Percentiles rank a stretch among this genome's conserved stretches.
phyloP scores from a whole-genome alignment of 2,888 invertebrate species.

The Mythimna albipuncta region DNA sequence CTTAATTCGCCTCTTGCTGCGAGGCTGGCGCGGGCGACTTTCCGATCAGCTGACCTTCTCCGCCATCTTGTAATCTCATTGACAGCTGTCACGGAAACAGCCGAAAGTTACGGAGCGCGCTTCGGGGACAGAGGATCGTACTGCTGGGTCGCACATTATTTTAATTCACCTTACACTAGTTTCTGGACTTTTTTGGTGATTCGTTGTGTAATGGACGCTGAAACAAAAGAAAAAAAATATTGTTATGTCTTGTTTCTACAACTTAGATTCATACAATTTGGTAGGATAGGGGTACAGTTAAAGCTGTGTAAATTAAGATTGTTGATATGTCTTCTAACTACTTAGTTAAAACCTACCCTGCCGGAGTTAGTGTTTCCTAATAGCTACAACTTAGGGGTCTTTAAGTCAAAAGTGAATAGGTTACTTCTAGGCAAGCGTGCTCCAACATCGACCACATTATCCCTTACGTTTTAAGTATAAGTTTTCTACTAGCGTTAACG shows the following conservation, averaged over 20 bases:
- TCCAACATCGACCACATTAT: too few species aligned
- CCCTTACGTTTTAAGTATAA: too few species aligned
- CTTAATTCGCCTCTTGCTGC: conserved; percentile 83
- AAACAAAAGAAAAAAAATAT: conserved; percentile 56
- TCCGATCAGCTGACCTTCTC: conserved; percentile 89
- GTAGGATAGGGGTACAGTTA: too few species aligned
- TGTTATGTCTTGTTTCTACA: conserved; percentile 12
- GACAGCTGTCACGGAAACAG: conserved; percentile 75
- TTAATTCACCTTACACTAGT: conserved; percentile 44
- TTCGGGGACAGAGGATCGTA: conserved; percentile 51
- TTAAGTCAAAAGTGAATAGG: too few species aligned
- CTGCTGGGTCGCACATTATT: conserved; percentile 72
- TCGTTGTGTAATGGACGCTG: conserved; percentile 65
- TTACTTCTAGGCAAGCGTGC: too few species aligned
- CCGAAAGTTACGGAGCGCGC: conserved; percentile 63
- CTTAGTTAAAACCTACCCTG: not conserved
- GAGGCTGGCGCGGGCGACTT: conserved; percentile 83
- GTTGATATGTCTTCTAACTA: too few species aligned
- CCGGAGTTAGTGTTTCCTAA: too few species aligned
- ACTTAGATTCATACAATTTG: not conserved
- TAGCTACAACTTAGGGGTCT: too few species aligned
- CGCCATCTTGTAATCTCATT: conserved; percentile 84
- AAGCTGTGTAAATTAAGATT: too few species aligned
- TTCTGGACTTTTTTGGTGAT: conserved; percentile 35
- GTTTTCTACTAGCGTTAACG: too few species aligned